Evolutionary conservation across 2,888 invertebrate species (phyloP), one percentile per base, ranked within the genome.

Genomic region (Pyrochroa serraticornis): DNA sequence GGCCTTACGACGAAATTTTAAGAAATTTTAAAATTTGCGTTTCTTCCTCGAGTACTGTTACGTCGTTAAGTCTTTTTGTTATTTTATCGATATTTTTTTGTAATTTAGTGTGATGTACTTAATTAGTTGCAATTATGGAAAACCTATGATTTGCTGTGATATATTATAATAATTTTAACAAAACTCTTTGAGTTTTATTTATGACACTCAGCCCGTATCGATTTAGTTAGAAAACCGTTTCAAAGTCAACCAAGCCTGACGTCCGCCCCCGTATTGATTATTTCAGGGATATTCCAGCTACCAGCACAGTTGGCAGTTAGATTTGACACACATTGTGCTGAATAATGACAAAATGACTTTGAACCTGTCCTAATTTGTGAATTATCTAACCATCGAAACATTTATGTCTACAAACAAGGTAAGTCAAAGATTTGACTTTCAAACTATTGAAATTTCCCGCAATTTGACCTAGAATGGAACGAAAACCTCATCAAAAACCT

Each of bases 321-420:
- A 57, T 49, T 64, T 70, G 69, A 71, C 69, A 71, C 60, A 70
- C 56, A 51, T 49, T 43, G 7, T 47, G 44, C 38, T 22, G 22
- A 22, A 22, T 10, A 36, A 13, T 44, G 44, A 49, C 44, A 44
- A 22, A 22, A 22, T 22, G 22, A 22, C 22, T 3, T 2, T 5
- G 5, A 22, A 13, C 7, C 32, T 42, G 30, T 42, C 22, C 42
- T 42, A 10, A 45, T 34, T 34, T 32, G n/a, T 32, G 13, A 46
- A 46, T 14, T 8, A 22, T 43, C 3, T 6, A 44, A 30, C 32
- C 9, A 46, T 58, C 49, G 43, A 31, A 10, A 46, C 53, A 63
- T 66, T 58, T 60, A 70, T 70, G 70, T 71, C 70, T 60, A 68
- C 65, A 55, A 66, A 37, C 60, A 71, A 69, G 68, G 71, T 69